phyloP scores from a whole-genome alignment of 1,140 invertebrate genomes.

The Yoshiicerus persimilis region DNA sequence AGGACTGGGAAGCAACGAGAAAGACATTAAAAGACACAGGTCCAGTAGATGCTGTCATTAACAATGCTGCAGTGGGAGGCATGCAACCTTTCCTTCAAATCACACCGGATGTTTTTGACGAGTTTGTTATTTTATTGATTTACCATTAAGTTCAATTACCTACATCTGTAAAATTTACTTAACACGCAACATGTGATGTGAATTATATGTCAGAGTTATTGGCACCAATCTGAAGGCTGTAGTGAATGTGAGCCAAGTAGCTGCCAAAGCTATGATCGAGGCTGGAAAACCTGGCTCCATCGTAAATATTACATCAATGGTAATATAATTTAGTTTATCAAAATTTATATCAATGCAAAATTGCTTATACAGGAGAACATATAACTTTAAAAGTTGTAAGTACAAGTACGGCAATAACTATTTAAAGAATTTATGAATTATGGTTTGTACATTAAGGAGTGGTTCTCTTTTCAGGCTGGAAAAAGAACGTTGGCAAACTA shows the following conservation, averaged over 20 bases:
- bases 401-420: no score
- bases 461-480: constrained; percentile 51
- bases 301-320: constrained; percentile 76
- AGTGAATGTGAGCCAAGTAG: constrained; percentile 78
- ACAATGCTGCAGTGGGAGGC: constrained; percentile 72
- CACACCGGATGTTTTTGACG: constrained; percentile 68
- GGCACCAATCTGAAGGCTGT: constrained; percentile 81
- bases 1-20: constrained; percentile 73
- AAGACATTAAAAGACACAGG: constrained; percentile 60
- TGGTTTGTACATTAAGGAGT: background rate
- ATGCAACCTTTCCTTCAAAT: constrained; percentile 66
- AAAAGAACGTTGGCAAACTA: constrained; percentile 72
- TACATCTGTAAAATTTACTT: no score
- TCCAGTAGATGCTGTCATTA: constrained; percentile 74
- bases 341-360: no score
- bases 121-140: constrained; percentile 50
- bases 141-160: no score
- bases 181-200: background rate
- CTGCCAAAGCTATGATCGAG: constrained; percentile 71
- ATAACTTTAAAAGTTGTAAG: background rate
- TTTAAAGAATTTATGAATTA: no score
- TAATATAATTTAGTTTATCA: background rate
- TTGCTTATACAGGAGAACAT: no score
- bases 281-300: constrained; percentile 73
- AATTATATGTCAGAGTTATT: constrained; percentile 65